A percentile compares a stretch with the other conserved stretches of the same genome.
phyloP scores from a whole-genome alignment of 2,113 vertebrate genomes.

The Promerops cafer region DNA sequence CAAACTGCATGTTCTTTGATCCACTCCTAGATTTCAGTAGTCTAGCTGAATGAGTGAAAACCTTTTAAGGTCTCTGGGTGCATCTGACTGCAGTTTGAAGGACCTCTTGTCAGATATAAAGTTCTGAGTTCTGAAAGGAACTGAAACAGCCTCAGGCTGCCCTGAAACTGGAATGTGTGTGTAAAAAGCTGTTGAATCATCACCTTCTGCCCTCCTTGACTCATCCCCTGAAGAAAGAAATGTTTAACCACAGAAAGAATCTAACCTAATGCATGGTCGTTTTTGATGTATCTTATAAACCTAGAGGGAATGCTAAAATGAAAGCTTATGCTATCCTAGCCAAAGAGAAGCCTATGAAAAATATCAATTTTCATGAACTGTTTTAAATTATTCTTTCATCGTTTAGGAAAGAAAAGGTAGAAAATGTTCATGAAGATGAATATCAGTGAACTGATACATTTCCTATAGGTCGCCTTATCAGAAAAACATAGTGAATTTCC shows the following conservation, averaged over 20 bases:
- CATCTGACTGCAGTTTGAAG: background rate
- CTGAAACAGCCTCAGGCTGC: constrained; percentile 22
- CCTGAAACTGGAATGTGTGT: background rate
- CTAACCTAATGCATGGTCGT: background rate
- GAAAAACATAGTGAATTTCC: background rate
- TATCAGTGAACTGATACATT: background rate
- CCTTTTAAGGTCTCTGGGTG: background rate
- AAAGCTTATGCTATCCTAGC: background rate
- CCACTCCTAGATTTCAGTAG: background rate
- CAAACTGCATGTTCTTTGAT: background rate
- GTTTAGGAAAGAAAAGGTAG: background rate
- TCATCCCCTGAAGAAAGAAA: constrained; percentile 17
- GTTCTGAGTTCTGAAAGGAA: background rate
- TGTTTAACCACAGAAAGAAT: constrained; percentile 16
- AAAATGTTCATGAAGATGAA: background rate
- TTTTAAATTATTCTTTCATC: background rate
- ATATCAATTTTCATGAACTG: background rate
- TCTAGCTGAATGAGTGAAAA: background rate
- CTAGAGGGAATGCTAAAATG: background rate
- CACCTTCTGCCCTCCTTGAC: background rate
- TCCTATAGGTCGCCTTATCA: background rate
- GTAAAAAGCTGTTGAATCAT: background rate
- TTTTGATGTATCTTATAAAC: background rate
- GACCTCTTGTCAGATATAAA: background rate
- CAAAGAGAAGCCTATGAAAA: background rate